phyloP scores from a whole-genome alignment of 2,888 invertebrate genomes.

The Ariolimax columbianus region DNA sequence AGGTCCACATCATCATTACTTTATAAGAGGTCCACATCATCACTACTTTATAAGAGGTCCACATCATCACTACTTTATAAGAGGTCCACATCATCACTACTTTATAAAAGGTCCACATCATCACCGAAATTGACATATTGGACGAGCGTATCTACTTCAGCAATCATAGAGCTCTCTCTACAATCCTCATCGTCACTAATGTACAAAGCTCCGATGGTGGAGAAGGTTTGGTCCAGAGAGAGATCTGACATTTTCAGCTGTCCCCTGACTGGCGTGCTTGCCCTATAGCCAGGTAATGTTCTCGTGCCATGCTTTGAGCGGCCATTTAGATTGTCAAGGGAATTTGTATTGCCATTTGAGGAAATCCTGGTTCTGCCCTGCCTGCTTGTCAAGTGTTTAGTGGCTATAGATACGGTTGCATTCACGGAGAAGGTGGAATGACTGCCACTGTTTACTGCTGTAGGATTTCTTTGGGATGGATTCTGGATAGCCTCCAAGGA shows the following conservation, averaged over 20 bases:
- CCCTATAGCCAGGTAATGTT: background rate
- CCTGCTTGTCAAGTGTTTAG: too few relatives aligned
- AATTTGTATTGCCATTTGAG: background rate
- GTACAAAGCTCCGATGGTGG: constrained; percentile 19
- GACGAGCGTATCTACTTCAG: background rate
- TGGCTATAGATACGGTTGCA: background rate
- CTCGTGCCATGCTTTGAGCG: background rate
- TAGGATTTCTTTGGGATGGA: background rate
- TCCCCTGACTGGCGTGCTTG: constrained; percentile 34
- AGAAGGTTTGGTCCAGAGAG: constrained; percentile 23
- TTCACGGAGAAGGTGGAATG: background rate
- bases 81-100: too few relatives aligned
- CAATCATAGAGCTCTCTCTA: background rate
- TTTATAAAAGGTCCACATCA: background rate
- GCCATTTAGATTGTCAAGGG: background rate
- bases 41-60: too few relatives aligned
- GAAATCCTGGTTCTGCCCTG: background rate
- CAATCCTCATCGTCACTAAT: too few relatives aligned
- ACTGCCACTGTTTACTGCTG: background rate
- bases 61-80: too few relatives aligned
- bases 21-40: too few relatives aligned
- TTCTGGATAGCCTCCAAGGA: too few relatives aligned
- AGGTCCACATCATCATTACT: too few relatives aligned
- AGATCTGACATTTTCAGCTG: background rate
- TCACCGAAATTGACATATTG: background rate